Conservation (phyloP, 2,888 invertebrate species). For the Coelopa pilipes region DNA sequence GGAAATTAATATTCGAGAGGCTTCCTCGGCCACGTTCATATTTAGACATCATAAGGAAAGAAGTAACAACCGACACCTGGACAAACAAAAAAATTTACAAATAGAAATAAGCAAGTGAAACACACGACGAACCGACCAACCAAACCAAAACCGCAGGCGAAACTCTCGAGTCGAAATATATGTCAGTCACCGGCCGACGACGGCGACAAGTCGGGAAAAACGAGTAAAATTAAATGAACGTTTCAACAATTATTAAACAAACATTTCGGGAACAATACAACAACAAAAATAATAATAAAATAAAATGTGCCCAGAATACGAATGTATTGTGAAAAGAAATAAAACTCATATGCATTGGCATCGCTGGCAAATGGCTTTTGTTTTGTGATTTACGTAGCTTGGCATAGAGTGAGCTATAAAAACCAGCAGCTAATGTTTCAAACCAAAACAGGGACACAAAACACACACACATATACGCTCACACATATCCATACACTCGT, state of each 20-base stretch:
- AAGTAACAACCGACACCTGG: slow-evolving; percentile 28
- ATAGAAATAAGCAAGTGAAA: neutral
- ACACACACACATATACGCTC: too few relatives aligned
- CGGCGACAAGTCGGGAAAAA: too few relatives aligned
- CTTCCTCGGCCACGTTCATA: neutral
- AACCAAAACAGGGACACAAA: too few relatives aligned
- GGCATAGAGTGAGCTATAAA: neutral
- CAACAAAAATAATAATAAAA: neutral
- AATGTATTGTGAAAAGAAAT: neutral
- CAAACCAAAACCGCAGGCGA: too few relatives aligned
- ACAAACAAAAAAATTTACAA: neutral
- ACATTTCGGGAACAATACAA: neutral
- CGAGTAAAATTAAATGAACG: neutral
- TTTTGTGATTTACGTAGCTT: slow-evolving; percentile 1
- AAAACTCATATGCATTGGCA: neutral
- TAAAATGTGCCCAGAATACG: neutral
- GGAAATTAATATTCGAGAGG: neutral
- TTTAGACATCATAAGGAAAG: slow-evolving; percentile 29
- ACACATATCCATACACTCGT: too few relatives aligned
- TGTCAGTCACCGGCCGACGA: too few relatives aligned
- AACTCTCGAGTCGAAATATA: too few relatives aligned
- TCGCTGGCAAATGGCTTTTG: neutral
- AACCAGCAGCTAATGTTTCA: too few relatives aligned
- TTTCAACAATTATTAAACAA: slow-evolving; percentile 6
- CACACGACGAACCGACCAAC: too few relatives aligned